Evolutionary conservation across 2,113 vertebrate species (phyloP).

Genomic region (Ageneiosus marmoratus): DNA sequence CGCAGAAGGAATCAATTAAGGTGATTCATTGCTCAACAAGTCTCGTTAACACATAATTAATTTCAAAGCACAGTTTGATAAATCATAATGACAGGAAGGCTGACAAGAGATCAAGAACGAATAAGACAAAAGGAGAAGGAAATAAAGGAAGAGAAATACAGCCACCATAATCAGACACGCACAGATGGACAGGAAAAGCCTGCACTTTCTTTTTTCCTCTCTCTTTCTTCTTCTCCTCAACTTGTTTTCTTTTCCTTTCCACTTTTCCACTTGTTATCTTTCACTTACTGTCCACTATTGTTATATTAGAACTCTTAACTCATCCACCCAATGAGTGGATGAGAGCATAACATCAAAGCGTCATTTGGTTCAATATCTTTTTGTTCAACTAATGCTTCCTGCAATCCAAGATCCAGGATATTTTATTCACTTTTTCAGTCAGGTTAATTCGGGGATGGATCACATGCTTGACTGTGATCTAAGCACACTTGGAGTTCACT

Average conservation of each 20-base stretch:
- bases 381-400: too few relatives aligned
- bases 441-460: too few relatives aligned
- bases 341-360: too few relatives aligned
- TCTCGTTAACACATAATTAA: not conserved
- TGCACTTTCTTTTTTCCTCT: not conserved
- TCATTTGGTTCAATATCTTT: too few relatives aligned
- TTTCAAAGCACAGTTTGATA: not conserved
- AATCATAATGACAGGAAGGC: not conserved
- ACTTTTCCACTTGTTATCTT: not conserved
- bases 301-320: not conserved
- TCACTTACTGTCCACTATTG: not conserved
- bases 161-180: not conserved
- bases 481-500: too few relatives aligned
- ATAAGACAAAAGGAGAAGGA: conserved; percentile 24
- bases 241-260: not conserved
- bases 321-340: not conserved
- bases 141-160: conserved; percentile 32
- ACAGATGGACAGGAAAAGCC: not conserved
- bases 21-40: conserved; percentile 20
- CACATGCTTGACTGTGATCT: too few relatives aligned
- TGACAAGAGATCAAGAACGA: conserved; percentile 25
- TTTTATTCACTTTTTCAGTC: too few relatives aligned
- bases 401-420: too few relatives aligned
- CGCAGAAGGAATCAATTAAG: not conserved
- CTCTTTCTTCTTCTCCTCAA: not conserved